A percentile compares a stretch with the other conserved stretches of the same genome.
Evolutionary conservation across 92 coral and sea anemone genomes (phyloP).

Genomic region (Paramuricea clavata): DNA sequence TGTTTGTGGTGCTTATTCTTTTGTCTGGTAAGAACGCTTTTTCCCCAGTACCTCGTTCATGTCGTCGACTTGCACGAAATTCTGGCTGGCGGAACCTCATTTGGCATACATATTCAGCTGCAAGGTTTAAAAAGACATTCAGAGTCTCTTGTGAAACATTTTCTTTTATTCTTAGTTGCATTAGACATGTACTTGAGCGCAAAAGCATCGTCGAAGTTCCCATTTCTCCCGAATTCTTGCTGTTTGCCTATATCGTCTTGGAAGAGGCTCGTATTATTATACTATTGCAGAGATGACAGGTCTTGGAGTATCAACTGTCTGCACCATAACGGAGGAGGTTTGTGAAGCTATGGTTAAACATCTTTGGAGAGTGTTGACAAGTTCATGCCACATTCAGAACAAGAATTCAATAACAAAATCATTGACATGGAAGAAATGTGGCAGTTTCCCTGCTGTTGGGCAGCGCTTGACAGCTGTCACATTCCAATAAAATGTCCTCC

Average conservation of each 20-base stretch:
- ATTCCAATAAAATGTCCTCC: slow-evolving; percentile 72
- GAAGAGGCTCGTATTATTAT: slow-evolving; percentile 74
- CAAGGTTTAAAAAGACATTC: slow-evolving; percentile 5
- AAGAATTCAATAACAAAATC: slow-evolving; percentile 62
- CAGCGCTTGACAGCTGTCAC: slow-evolving; percentile 71
- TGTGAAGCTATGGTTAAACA: slow-evolving; percentile 55
- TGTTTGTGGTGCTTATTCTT: not conserved
- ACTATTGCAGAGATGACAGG: slow-evolving; percentile 75
- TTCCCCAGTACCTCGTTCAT: slow-evolving; percentile 39
- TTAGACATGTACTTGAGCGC: slow-evolving; percentile 39
- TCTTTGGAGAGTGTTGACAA: slow-evolving; percentile 57
- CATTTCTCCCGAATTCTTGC: slow-evolving; percentile 57
- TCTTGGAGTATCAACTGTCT: slow-evolving; percentile 73
- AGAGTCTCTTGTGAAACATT: slow-evolving; percentile 1
- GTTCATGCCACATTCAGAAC: slow-evolving; percentile 57
- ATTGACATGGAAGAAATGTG: slow-evolving; percentile 58
- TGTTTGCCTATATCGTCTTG: slow-evolving; percentile 69
- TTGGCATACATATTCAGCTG: slow-evolving; percentile 1
- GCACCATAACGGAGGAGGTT: slow-evolving; percentile 61
- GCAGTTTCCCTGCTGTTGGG: slow-evolving; percentile 73
- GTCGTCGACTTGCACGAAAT: slow-evolving; percentile 40
- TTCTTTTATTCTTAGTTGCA: slow-evolving; percentile 40
- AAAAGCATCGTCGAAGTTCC: slow-evolving; percentile 5
- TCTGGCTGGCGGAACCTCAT: not conserved
- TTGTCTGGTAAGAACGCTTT: not conserved